phyloP scores from a whole-genome alignment of 2,113 vertebrate species.

The Sisor rabdophorus region DNA sequence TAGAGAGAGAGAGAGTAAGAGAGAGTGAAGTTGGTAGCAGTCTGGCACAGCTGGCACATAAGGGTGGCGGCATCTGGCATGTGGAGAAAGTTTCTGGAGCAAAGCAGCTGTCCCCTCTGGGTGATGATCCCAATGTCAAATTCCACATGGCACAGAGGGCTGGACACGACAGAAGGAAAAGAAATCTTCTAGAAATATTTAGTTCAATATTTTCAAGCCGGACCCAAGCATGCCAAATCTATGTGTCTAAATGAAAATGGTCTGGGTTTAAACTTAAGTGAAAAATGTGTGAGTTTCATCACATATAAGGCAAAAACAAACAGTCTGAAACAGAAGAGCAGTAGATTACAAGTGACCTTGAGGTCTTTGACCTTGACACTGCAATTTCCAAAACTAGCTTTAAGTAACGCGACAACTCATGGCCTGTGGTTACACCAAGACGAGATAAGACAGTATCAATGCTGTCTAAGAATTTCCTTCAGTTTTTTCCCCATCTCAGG shows the following conservation, averaged over 20 bases:
- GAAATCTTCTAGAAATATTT: background rate
- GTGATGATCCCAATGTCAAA: conserved; percentile 7
- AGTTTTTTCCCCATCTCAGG: background rate
- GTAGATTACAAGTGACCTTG: conserved; percentile 49
- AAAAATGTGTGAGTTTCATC: conserved; percentile 3
- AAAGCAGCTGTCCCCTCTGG: conserved; percentile 45
- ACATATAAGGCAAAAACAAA: conserved; percentile 1
- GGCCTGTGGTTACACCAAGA: conserved; percentile 38
- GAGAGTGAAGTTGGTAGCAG: background rate
- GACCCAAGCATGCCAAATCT: background rate
- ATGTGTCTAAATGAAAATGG: background rate
- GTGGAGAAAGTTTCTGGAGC: conserved; percentile 18
- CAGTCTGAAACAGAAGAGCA: conserved; percentile 32
- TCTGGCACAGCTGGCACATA: conserved; percentile 40
- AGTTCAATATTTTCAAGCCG: background rate
- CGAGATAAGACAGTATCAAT: background rate
- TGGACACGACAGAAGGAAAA: background rate
- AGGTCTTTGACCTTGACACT: conserved; percentile 35
- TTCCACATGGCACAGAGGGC: background rate
- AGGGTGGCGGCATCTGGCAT: conserved; percentile 32
- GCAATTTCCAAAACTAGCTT: conserved; percentile 37
- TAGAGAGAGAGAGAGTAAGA: background rate
- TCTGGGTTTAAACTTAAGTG: background rate
- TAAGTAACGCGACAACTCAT: conserved; percentile 39
- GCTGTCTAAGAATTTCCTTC: background rate